phyloP scores from a whole-genome alignment of 2,113 vertebrate genomes.

The Papio anubis region DNA sequence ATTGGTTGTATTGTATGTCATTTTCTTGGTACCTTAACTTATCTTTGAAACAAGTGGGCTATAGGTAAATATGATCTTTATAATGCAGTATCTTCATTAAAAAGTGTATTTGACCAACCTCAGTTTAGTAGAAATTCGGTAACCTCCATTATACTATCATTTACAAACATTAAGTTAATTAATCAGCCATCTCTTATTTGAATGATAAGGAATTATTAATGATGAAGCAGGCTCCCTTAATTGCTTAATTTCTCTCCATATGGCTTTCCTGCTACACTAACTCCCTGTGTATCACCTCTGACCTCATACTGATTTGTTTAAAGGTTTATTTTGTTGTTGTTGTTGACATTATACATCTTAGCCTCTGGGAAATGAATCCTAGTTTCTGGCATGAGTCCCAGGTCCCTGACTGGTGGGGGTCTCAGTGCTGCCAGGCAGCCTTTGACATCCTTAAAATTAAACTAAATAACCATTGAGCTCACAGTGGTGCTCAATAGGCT shows the following conservation, averaged over 20 bases:
- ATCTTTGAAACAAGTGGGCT: not conserved
- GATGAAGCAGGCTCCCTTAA: not conserved
- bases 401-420: not conserved
- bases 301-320: not conserved
- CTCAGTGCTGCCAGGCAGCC: not conserved
- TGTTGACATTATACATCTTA: not conserved
- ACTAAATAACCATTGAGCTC: not conserved
- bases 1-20: not conserved
- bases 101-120: not conserved
- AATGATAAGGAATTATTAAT: not conserved
- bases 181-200: slow-evolving; percentile 13
- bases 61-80: not conserved
- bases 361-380: not conserved
- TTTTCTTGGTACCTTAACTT: slow-evolving; percentile 14
- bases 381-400: not conserved
- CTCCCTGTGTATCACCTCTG: not conserved
- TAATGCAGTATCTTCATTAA: not conserved
- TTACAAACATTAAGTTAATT: not conserved
- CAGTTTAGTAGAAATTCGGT: not conserved
- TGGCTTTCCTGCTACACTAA: not conserved
- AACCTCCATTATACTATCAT: not conserved
- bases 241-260: not conserved
- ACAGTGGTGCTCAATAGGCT: not conserved
- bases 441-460: not conserved
- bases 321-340: not conserved